phyloP scores from a whole-genome alignment of 2,113 vertebrate species.

The Polyodon spathula region DNA sequence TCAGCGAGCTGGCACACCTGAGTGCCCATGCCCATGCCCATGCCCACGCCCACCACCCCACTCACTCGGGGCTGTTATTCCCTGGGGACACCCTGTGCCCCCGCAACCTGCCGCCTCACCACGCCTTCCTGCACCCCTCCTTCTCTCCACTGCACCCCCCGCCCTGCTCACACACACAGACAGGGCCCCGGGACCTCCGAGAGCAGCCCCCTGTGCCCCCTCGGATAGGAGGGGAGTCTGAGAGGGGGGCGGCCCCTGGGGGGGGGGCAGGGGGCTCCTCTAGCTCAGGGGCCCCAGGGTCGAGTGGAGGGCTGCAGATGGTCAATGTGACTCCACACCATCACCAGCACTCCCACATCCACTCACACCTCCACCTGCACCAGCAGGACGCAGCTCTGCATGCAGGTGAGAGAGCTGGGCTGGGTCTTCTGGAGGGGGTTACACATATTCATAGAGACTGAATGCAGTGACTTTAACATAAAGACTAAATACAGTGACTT shows the following conservation, averaged over 20 bases:
- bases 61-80: conserved; percentile 50
- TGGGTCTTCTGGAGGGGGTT: too few species aligned
- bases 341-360: conserved; percentile 98
- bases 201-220: neutral
- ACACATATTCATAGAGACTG: too few species aligned
- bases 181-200: conserved; percentile 38
- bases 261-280: conserved; percentile 57
- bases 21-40: conserved; percentile 17
- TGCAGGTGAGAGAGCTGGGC: too few species aligned
- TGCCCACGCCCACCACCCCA: conserved; percentile 41
- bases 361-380: conserved; percentile 96
- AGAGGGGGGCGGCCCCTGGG: conserved; percentile 52
- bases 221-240: conserved; percentile 14
- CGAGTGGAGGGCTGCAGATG: conserved; percentile 82
- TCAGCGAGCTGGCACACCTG: conserved; percentile 33
- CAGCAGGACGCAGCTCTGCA: conserved; percentile 90
- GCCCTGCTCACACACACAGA: conserved; percentile 44
- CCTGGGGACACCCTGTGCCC: too few species aligned
- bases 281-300: conserved; percentile 59
- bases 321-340: conserved; percentile 95
- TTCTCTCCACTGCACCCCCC: conserved; percentile 7
- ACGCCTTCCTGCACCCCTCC: neutral
- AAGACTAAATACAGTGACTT: too few species aligned
- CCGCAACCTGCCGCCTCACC: too few species aligned
- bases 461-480: too few species aligned